A percentile compares a stretch with the other conserved stretches of the same genome.
Evolutionary conservation across 92 coral and sea anemone species (phyloP).

Genomic region (Porites evermanni): DNA sequence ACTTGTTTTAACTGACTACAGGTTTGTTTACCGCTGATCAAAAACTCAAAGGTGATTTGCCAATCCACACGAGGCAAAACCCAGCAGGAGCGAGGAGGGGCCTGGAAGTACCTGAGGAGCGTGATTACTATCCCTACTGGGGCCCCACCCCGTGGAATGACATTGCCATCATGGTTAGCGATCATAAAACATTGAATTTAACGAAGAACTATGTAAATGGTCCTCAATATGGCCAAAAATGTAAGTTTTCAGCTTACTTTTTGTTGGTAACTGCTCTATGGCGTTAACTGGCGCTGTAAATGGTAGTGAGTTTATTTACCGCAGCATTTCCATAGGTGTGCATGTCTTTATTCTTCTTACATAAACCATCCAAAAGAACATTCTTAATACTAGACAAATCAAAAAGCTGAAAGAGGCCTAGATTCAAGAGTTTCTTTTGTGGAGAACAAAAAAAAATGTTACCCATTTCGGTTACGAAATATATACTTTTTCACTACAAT

Average conservation of each 20-base stretch:
- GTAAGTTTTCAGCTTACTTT: conserved; percentile 4
- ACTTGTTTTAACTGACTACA: neutral
- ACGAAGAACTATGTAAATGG: conserved; percentile 25
- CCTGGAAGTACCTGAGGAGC: conserved; percentile 45
- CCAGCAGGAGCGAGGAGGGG: conserved; percentile 35
- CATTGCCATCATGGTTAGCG: conserved; percentile 40
- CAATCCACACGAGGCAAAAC: conserved; percentile 49
- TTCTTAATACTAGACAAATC: too few species aligned
- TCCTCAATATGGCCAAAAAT: conserved; percentile 21
- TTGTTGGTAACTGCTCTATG: neutral
- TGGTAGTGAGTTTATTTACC: conserved; percentile 13
- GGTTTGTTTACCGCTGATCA: conserved; percentile 57
- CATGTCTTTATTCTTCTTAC: too few species aligned
- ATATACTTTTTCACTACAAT: too few species aligned
- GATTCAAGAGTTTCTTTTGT: too few species aligned
- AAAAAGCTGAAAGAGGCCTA: too few species aligned
- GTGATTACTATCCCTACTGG: conserved; percentile 51
- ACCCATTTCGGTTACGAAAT: too few species aligned
- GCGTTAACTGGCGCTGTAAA: neutral
- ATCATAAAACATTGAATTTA: conserved; percentile 33
- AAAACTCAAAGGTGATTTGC: neutral
- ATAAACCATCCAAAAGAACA: too few species aligned
- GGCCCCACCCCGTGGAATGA: conserved; percentile 41
- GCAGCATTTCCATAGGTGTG: too few species aligned
- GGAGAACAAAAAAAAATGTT: too few species aligned